Conservation (phyloP, 2,888 invertebrate genomes). For the Erynnis tages region DNA sequence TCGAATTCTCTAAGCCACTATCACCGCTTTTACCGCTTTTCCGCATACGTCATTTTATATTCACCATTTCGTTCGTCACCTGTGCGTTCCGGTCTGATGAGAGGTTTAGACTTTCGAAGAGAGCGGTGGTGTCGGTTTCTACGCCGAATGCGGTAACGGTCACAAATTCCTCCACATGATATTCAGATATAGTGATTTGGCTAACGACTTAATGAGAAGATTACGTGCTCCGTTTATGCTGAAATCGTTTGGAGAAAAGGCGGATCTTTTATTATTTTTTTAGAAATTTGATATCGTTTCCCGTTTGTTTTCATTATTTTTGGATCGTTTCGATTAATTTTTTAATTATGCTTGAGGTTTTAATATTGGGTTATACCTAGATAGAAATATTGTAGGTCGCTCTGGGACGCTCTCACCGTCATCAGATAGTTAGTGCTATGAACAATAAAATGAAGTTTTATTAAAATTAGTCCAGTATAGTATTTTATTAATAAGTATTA, state of each 20-base stretch:
- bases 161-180: slow-evolving; percentile 21
- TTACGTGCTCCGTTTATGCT: background rate
- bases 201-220: slow-evolving; percentile 9
- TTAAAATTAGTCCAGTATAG: too few species aligned
- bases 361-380: too few species aligned
- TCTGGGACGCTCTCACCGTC: too few species aligned
- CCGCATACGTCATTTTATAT: background rate
- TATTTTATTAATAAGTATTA: too few species aligned
- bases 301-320: too few species aligned
- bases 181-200: slow-evolving; percentile 21
- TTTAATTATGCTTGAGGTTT: too few species aligned
- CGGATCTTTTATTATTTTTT: too few species aligned
- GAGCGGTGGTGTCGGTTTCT: slow-evolving; percentile 23
- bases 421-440: too few species aligned
- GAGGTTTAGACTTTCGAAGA: slow-evolving; percentile 20
- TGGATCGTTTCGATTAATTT: too few species aligned
- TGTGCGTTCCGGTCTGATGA: slow-evolving; percentile 22
- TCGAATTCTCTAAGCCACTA: background rate
- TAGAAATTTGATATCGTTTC: too few species aligned
- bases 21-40: background rate
- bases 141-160: slow-evolving; percentile 21
- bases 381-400: too few species aligned
- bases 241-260: background rate
- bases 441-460: too few species aligned
- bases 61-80: slow-evolving; percentile 14